Evolutionary conservation across 2,113 vertebrate species (phyloP), one percentile per base, ranked within the genome.

Genomic region (Cricetomys ansorgei): DNA sequence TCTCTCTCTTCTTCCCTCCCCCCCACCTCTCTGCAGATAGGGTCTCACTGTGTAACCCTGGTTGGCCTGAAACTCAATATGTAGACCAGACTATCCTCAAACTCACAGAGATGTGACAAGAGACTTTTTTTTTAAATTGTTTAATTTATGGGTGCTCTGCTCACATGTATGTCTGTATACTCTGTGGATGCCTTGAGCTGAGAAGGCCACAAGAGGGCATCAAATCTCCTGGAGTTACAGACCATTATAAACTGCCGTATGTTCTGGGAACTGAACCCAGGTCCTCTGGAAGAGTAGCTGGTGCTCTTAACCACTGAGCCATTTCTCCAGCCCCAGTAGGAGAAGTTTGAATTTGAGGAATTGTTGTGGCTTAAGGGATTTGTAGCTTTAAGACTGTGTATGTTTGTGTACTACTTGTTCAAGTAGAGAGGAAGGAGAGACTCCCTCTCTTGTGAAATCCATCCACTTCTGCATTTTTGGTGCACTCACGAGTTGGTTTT

Each of bases 281-380:
- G 72, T 45, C 4, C 23, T 75, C 40, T 75, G 40, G 40, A 45
- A 75, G 25, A 75, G 43, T n/a, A 45, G n/a, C 25, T 25, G 1
- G 5, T 27, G 4, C 55, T 29, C 25, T 75, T 75, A 75, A 75
- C 70, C 40, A 45, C 25, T 12, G 72, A 75, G 72, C 23, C 23
- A 27, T 13, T 8, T 13, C 59, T 84, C 27, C 10, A 84, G 27
- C 40, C n/a, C 37, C 27, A 17, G 57, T 27, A 6, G 43, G 64
- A 90, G 2, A 65, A 3, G 50, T 83, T 88, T 80, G 59, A 83
- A 62, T 75, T 16, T 5, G 25, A 37, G 34, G 2, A 50, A 25
- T 43, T 90, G 84, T 0, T 59, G 29, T 62, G 95, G 70, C 89
- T 95, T 73, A 89, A 91, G n/a, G 17, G 65, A 85, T 19, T 4